These are phyloP conservation scores for Acrocephalus arundinaceus DNA, from an alignment of 2,113 vertebrate genomes.

Conservation along the genomic window DNA sequence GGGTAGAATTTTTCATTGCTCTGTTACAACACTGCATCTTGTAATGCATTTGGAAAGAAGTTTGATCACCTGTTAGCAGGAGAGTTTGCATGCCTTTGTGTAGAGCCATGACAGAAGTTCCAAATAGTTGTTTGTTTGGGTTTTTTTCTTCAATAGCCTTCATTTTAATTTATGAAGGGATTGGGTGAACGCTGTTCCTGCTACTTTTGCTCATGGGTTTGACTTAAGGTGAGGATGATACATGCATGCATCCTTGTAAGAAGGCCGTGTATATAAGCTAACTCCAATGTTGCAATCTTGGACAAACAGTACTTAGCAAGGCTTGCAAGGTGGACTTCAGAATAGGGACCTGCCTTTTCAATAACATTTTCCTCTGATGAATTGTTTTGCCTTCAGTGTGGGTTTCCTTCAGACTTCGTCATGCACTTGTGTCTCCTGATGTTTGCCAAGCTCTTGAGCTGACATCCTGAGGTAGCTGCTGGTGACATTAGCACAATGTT, in stretches of 20 bases:
- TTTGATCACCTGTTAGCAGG: neutral
- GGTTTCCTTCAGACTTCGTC: neutral
- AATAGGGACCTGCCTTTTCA: neutral
- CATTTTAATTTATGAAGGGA: neutral
- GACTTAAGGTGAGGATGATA: neutral
- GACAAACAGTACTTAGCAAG: neutral
- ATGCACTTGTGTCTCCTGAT: neutral
- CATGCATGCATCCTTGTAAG: neutral
- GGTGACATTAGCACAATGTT: rapidly evolving
- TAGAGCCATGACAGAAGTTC: neutral
- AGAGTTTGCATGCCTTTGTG: neutral
- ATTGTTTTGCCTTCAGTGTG: neutral
- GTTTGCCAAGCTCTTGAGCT: neutral
- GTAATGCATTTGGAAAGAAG: neutral
- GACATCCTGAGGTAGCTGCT: neutral
- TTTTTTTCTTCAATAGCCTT: neutral
- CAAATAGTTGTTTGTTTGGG: neutral
- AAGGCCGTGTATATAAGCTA: neutral
- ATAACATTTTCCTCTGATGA: neutral
- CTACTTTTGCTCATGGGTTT: neutral
- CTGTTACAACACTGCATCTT: neutral
- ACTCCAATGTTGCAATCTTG: neutral
- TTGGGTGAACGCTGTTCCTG: neutral
- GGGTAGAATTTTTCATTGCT: neutral
- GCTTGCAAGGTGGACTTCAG: neutral